Percentiles rank a stretch among this genome's conserved stretches.
Evolutionary conservation across 2,797 vertebrate species (phyloP).

Genomic region (Chaetodon trifasciatus): DNA sequence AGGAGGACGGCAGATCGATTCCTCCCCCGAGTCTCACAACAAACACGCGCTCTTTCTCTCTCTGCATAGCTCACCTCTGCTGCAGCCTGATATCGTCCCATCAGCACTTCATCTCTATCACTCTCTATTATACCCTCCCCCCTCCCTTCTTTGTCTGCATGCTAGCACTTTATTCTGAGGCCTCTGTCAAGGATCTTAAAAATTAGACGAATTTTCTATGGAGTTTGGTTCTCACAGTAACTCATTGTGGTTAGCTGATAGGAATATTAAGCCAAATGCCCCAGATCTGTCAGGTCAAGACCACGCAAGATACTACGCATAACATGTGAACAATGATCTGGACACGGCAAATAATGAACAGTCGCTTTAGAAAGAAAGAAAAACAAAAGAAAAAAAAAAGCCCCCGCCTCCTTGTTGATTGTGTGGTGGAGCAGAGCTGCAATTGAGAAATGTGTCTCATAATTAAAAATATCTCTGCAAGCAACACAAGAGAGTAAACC

Average conservation of each 20-base stretch:
- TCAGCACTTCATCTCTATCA: slow-evolving; percentile 78
- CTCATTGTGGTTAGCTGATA: slow-evolving; percentile 21
- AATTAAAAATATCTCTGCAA: slow-evolving; percentile 21
- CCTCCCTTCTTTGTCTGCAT: slow-evolving; percentile 59
- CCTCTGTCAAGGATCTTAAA: slow-evolving; percentile 35
- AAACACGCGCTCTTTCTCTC: slow-evolving; percentile 67
- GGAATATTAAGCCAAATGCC: slow-evolving; percentile 23
- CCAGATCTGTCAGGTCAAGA: slow-evolving; percentile 53
- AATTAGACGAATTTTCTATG: slow-evolving; percentile 16
- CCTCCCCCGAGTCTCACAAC: slow-evolving; percentile 80
- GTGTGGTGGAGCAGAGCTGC: slow-evolving; percentile 4
- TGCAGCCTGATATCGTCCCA: slow-evolving; percentile 74
- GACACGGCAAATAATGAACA: slow-evolving; percentile 28
- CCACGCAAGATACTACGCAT: slow-evolving; percentile 1
- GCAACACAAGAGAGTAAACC: slow-evolving; percentile 24
- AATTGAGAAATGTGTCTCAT: not conserved
- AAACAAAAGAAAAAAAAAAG: not conserved
- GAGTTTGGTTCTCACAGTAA: slow-evolving; percentile 48
- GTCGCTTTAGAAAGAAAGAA: not conserved
- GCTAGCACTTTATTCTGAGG: slow-evolving; percentile 51
- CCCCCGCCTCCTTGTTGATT: not conserved
- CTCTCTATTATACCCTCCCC: slow-evolving; percentile 34
- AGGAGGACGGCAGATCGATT: slow-evolving; percentile 81
- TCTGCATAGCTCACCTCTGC: slow-evolving; percentile 77
- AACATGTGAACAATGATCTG: slow-evolving; percentile 21